phyloP scores from a whole-genome alignment of 2,797 vertebrate genomes.

The Anolis apletophallus region DNA sequence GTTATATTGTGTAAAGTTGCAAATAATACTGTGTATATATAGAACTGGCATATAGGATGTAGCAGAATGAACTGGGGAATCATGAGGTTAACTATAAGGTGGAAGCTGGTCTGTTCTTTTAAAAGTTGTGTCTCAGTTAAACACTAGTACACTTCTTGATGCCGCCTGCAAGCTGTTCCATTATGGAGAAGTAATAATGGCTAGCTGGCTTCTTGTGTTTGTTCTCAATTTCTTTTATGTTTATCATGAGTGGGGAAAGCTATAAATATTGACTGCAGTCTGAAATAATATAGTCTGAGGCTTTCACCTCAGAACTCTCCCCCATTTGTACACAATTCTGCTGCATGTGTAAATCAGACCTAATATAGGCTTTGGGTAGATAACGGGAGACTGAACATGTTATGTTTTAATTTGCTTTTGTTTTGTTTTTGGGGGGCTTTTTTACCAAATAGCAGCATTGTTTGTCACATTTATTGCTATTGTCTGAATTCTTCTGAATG shows the following conservation, averaged over 20 bases:
- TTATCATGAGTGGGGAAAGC: background rate
- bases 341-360: background rate
- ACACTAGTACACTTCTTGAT: background rate
- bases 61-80: background rate
- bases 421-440: background rate
- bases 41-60: no score
- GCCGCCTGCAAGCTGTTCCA: background rate
- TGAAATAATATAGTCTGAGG: background rate
- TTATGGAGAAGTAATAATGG: background rate
- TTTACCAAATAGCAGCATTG: background rate
- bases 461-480: background rate
- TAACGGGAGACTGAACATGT: background rate
- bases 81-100: background rate
- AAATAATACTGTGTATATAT: background rate
- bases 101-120: background rate
- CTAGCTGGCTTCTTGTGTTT: background rate
- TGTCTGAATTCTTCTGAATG: background rate
- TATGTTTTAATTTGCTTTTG: no score
- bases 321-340: no score
- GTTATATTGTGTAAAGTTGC: background rate
- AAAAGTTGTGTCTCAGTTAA: background rate
- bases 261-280: background rate
- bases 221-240: background rate
- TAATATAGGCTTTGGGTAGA: background rate
- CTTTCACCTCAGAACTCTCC: background rate